phyloP scores from a whole-genome alignment of 2,797 vertebrate genomes.

The Tragelaphus oryx region DNA sequence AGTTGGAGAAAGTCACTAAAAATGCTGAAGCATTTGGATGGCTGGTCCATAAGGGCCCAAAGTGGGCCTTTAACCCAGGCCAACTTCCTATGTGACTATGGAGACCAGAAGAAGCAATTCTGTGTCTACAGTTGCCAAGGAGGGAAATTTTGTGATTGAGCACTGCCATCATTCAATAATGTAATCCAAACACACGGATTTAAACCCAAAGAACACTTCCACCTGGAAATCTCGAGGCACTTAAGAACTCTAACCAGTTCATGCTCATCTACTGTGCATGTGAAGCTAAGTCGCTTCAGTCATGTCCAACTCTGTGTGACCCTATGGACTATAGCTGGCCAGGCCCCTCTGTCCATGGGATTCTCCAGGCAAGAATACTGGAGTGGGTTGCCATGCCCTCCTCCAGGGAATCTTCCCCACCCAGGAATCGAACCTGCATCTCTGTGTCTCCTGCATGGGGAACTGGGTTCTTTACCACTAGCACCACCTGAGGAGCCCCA shows the following conservation, averaged over 20 bases:
- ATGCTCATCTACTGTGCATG: background rate
- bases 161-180: background rate
- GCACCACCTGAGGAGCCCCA: background rate
- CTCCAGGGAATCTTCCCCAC: background rate
- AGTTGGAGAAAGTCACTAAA: background rate
- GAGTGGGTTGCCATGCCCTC: background rate
- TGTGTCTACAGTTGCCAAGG: rapidly evolving
- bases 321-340: background rate
- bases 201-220: background rate
- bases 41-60: background rate
- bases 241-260: background rate
- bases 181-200: background rate
- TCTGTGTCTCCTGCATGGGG: background rate
- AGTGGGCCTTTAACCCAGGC: background rate
- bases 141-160: background rate
- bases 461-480: background rate
- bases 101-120: rapidly evolving
- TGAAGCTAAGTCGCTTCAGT: background rate
- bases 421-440: background rate
- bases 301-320: background rate
- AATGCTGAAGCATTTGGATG: background rate
- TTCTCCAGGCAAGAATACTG: background rate
- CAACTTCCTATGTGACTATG: rapidly evolving
- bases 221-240: background rate
- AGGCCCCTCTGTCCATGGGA: background rate